Base-by-base conservation (phyloP, 2,888 invertebrate species). In the Eubasilissa splendida region DNA sequence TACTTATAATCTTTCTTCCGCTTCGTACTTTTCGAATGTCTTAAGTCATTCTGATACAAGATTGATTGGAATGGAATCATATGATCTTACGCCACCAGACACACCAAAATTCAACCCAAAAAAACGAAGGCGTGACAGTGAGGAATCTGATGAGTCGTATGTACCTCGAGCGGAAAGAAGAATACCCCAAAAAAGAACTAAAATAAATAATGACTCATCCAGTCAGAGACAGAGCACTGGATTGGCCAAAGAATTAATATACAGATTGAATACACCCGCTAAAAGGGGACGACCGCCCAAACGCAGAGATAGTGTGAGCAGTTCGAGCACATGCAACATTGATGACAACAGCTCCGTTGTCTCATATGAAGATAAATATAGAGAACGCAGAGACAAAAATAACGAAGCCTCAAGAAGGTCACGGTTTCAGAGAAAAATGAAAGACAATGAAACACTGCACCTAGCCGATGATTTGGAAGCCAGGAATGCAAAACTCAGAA, bases 351-450 rank as follows among this genome's bases (percentile, higher is more conserved):
- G 88, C 80, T 87, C 85, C 76, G 85, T 86, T 66, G 89, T 90
- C 82, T 88, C 88, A 82, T 87, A 89, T 58, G 91, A 91, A 84
- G 86, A 87, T 68, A 92, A 90, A 84, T 95, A 95, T 86, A 89
- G 94, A 75, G 94, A 94, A 85, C 90, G 94, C 83, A 88, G 95
- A 79, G 94, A 94, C 86, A 94, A 94, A 86, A 95, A 95, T 87
- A 95, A 95, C 86, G 95, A 95, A 87, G 95, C 95, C 65, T 95
- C 95, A 63, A 91, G 95, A 85, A 92, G 93, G 85, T 95, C 95
- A 1, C 89, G 95, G 84, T 92, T 93, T 89, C 95, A 94, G 85
- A 91, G 95, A 84, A 95, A 94, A 87, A 88, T 88, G 85, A 92
- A 89, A 85, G 89, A 88, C 84, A 85, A 89, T 76, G 92, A 93